phyloP scores from a whole-genome alignment of 2,113 vertebrate genomes.

The Struthidea cinerea region DNA sequence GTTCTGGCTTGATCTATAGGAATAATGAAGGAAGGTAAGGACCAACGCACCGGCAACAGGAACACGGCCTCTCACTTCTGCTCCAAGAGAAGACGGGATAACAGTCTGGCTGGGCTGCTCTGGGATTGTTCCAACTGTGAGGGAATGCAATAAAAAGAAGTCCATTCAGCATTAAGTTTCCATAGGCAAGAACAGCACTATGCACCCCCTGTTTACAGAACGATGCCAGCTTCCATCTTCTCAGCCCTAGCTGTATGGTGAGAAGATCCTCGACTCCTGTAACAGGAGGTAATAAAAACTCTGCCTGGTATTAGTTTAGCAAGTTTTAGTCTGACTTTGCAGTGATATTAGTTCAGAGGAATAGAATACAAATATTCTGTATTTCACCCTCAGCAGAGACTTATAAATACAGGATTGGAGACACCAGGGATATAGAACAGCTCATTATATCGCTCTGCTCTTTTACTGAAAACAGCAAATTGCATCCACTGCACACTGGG shows the following conservation, averaged over 20 bases:
- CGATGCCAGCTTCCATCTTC: not conserved
- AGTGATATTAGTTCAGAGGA: not conserved
- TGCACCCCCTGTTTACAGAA: not conserved
- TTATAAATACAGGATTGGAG: not conserved
- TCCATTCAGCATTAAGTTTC: not conserved
- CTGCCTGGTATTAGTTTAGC: not conserved
- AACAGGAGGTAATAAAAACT: not conserved
- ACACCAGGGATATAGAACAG: not conserved
- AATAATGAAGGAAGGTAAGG: not conserved
- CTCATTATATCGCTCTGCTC: not conserved
- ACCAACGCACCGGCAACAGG: conserved; percentile 52
- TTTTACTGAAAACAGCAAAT: not conserved
- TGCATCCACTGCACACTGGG: not conserved
- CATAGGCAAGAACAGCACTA: not conserved
- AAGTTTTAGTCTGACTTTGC: not conserved
- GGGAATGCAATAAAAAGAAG: not conserved
- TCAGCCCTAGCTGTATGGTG: not conserved
- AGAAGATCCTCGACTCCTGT: not conserved
- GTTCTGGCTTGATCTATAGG: not conserved
- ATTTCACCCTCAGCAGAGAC: not conserved
- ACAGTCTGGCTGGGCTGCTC: conserved; percentile 75
- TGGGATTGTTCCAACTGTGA: conserved; percentile 83
- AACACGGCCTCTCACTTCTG: conserved; percentile 69
- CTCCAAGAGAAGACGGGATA: conserved; percentile 64
- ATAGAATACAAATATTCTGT: not conserved